These are phyloP conservation scores for Andrena flavipes DNA, from an alignment of 2,888 invertebrate genomes.

Conservation along the genomic window DNA sequence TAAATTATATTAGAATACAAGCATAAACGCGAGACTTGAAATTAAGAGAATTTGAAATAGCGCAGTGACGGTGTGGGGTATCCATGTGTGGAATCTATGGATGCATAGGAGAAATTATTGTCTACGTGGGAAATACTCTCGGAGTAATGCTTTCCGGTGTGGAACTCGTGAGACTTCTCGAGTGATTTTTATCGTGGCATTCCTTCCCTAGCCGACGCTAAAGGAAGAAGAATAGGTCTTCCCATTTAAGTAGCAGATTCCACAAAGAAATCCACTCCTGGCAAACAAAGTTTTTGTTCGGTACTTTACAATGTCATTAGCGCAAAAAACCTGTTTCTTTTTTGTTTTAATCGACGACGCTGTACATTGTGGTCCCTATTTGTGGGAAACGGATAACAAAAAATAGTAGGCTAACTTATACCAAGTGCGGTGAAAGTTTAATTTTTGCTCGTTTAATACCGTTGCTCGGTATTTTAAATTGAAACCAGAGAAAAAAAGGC, in stretches of 20 bases:
- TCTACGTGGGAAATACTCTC: conserved; percentile 64
- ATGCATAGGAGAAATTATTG: conserved; percentile 57
- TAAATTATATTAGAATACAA: not conserved
- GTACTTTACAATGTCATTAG: conserved; percentile 9
- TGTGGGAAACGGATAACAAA: not conserved
- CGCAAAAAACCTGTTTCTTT: not conserved
- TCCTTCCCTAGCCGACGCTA: conserved; percentile 14
- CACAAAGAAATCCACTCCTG: conserved; percentile 4
- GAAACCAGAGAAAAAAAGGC: no score
- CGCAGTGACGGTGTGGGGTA: not conserved
- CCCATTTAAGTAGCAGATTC: conserved; percentile 20
- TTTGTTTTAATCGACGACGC: not conserved
- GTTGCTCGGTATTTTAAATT: no score
- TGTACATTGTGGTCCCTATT: not conserved
- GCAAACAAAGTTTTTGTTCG: conserved; percentile 14
- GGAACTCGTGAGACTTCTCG: conserved; percentile 59
- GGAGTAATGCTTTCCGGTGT: conserved; percentile 65
- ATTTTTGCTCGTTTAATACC: not conserved
- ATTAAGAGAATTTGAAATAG: not conserved
- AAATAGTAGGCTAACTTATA: not conserved
- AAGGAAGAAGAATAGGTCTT: conserved; percentile 10
- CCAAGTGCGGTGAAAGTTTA: not conserved
- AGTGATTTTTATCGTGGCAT: conserved; percentile 64
- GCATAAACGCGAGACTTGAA: not conserved
- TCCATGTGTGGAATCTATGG: conserved; percentile 30